Base-by-base conservation (phyloP, 2,113 vertebrate species). In the Ibidorhyncha struthersii region DNA sequence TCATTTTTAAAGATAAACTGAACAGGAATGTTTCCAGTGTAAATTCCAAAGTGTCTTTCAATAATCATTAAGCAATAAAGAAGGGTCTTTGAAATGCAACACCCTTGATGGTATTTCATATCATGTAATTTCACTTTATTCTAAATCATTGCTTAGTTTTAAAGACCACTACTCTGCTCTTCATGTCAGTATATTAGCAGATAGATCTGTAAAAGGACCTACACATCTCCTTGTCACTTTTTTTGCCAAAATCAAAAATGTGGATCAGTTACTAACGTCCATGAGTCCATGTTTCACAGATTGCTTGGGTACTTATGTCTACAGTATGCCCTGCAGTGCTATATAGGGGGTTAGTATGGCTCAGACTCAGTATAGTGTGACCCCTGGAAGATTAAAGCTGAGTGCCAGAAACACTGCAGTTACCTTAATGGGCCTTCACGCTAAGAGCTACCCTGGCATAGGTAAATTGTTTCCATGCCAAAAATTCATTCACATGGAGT, bases 291-390 rank as follows among this genome's bases (percentile, higher is more conserved):
- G 20, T 38, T 82, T 91, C 49, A 56, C n/a, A 20, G 14, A 3
- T 17, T 87, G 9, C n/a, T 94, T 82, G 23, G 4, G 2, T 77
- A 59, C 50, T 40, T 78, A 53, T 7, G 6, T 53, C 40, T 47
- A 36, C n/a, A 59, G 18, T 25, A 34, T 36, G 8, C 21, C 14
- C 15, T 65, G 65, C 27, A 32, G 17, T 29, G 27, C 30, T 5
- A 0, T 61, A 27, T 1, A 65, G 21, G 18, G 15, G 36, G 13
- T 38, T 43, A 43, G 19, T 62, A 13, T 10, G 62, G 11, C 45
- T 61, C 47, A 36, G 30, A 23, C 11, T 38, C 2, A 3, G 13
- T 61, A 11, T 6, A 38, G 16, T 30, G 3, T 0, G 1, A 43
- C 26, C 78, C 6, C 26, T 80, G 34, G n/a, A 69, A 70, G 17